Evolutionary conservation across 2,797 vertebrate species (phyloP), one percentile per base, ranked within the genome.

Genomic region (Cyclopterus lumpus): DNA sequence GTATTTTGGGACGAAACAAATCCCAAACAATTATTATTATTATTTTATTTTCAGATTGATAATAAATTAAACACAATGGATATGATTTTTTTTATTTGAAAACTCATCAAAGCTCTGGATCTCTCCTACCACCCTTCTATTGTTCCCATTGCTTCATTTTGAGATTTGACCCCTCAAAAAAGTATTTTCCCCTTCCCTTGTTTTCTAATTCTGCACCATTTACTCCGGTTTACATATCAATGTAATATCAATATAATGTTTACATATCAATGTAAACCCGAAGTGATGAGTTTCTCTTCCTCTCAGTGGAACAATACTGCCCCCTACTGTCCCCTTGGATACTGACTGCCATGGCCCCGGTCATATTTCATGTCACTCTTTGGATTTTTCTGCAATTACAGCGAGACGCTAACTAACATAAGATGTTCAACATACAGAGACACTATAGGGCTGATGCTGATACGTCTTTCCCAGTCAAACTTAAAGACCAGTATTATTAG

Each of bases 241-340:
- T 30, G 65, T 36, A 26, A 81, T 8, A 16, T 55, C 2, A 12
- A 6, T 30, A 65, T 36, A 26, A 81, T 10, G 26, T 28, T 28
- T 28, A 28, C 26, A 22, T 22, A 22, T 28, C 2, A 12, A 6
- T 30, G 64, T 40, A 30, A 81, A 49, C 20, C 40, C 18, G 36
- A 53, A 20, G 10, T 36, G 36, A 28, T 20, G 40, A 16, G 34
- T 67, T 76, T 57, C 26, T 73, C 5, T 20, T 40, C 12, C 28
- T 36, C 10, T 28, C 48, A 58, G 53, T 76, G 75, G 78, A 83
- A 14, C 88, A 80, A 86, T n/a, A 91, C 79, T 90, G 87, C n/a
- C 89, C 88, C 89, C 92, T 91, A 73, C 87, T 89, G 92, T 69
- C 2, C 46, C 1, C 38, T 20, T 14, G 5, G 22, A 75, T 12